phyloP scores from a whole-genome alignment of 2,113 vertebrate species.

The Nerophis ophidion region DNA sequence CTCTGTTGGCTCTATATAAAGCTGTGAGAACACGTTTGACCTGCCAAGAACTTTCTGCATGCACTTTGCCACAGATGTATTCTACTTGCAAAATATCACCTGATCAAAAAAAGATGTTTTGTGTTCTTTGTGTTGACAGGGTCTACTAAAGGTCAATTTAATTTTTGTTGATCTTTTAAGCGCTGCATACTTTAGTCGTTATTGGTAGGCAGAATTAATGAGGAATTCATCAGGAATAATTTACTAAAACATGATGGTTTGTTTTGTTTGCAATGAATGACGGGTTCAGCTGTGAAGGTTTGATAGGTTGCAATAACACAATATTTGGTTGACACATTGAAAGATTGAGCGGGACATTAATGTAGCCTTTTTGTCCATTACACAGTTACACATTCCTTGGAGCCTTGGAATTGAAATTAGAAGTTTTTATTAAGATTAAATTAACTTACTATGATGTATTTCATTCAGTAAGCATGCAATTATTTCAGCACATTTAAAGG shows the following conservation, averaged over 20 bases:
- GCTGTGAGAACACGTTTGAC: conserved; percentile 19
- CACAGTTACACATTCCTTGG: too few relatives aligned
- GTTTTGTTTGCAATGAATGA: conserved; percentile 1
- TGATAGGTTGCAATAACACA: background rate
- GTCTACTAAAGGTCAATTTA: conserved; percentile 2
- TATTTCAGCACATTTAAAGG: too few relatives aligned
- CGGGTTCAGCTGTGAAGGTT: conserved; percentile 3
- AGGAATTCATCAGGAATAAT: background rate
- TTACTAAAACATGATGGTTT: background rate
- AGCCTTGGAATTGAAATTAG: too few relatives aligned
- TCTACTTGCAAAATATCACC: conserved; percentile 8
- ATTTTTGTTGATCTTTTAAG: background rate
- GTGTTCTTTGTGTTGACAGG: background rate
- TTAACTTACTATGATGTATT: too few relatives aligned
- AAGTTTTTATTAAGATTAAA: too few relatives aligned
- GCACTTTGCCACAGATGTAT: conserved; percentile 7
- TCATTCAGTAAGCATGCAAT: too few relatives aligned
- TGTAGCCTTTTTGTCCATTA: background rate
- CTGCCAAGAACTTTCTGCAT: conserved; percentile 22
- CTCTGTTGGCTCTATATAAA: conserved; percentile 39
- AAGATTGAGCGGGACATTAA: background rate
- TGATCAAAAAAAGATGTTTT: background rate
- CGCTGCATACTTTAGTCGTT: background rate
- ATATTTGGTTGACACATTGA: background rate
- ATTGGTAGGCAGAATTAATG: background rate